Conservation (phyloP, 2,888 invertebrate species). For the Apodemia hepburni region DNA sequence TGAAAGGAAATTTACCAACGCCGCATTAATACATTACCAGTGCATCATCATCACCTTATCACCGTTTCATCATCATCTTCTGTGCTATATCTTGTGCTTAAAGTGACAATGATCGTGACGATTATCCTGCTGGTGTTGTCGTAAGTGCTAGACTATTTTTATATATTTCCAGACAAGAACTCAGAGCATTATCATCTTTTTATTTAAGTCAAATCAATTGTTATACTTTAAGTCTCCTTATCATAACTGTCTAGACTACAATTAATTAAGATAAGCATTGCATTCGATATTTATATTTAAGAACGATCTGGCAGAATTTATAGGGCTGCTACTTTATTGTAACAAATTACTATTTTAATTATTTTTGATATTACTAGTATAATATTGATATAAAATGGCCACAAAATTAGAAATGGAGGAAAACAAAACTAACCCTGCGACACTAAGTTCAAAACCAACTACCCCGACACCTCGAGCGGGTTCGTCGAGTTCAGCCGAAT, state of each 20-base stretch:
- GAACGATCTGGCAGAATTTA: not conserved
- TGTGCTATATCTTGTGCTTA: not conserved
- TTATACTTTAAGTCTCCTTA: not conserved
- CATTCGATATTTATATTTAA: no score
- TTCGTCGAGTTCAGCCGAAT: not conserved
- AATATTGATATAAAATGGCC: not conserved
- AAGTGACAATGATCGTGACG: not conserved
- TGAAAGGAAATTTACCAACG: not conserved
- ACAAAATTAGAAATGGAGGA: not conserved
- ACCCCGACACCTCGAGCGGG: not conserved
- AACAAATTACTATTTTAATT: not conserved
- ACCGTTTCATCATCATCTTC: not conserved
- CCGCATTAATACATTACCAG: not conserved
- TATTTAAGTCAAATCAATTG: not conserved
- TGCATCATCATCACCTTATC: not conserved
- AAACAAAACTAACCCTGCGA: not conserved
- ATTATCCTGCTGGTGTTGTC: not conserved
- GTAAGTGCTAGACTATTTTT: not conserved
- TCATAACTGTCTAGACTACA: not conserved
- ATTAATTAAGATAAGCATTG: not conserved
- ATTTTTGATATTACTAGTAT: not conserved
- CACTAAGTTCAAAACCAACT: not conserved
- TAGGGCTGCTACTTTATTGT: constrained; percentile 5
- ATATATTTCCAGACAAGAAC: not conserved
- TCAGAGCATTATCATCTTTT: not conserved